phyloP scores from a whole-genome alignment of 2,888 invertebrate genomes.

The Sympetrum striolatum region DNA sequence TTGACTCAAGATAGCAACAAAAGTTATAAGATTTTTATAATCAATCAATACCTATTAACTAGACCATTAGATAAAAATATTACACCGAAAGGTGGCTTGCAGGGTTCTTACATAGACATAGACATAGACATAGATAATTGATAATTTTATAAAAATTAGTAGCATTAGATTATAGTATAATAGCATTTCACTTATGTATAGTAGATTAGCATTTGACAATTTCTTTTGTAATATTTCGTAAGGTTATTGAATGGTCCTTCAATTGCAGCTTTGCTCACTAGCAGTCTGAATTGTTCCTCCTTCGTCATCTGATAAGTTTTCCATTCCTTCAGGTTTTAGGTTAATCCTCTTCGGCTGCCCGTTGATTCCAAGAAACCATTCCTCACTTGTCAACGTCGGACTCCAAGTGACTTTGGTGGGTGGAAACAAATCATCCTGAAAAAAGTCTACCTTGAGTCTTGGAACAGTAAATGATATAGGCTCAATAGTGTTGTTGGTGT shows the following conservation, averaged over 20 bases:
- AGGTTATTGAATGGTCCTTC: constrained; percentile 58
- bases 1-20: background rate
- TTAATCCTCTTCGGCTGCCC: constrained; percentile 70
- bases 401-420: constrained; percentile 89
- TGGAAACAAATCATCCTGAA: constrained; percentile 98
- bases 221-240: too few species aligned
- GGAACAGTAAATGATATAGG: constrained; percentile 95
- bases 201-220: background rate
- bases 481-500: constrained; percentile 92
- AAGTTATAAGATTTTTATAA: background rate
- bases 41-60: background rate
- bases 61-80: too few species aligned
- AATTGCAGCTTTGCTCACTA: constrained; percentile 58
- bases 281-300: constrained; percentile 56
- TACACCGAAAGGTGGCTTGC: too few species aligned
- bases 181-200: too few species aligned
- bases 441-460: constrained; percentile 92
- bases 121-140: too few species aligned
- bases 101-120: too few species aligned
- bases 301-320: constrained; percentile 65
- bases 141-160: background rate
- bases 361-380: constrained; percentile 79
- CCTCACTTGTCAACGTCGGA: constrained; percentile 72
- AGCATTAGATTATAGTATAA: too few species aligned
- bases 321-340: constrained; percentile 89